Conservation (phyloP, 92 coral and sea anemone genomes). For the Phenganax marumi region DNA sequence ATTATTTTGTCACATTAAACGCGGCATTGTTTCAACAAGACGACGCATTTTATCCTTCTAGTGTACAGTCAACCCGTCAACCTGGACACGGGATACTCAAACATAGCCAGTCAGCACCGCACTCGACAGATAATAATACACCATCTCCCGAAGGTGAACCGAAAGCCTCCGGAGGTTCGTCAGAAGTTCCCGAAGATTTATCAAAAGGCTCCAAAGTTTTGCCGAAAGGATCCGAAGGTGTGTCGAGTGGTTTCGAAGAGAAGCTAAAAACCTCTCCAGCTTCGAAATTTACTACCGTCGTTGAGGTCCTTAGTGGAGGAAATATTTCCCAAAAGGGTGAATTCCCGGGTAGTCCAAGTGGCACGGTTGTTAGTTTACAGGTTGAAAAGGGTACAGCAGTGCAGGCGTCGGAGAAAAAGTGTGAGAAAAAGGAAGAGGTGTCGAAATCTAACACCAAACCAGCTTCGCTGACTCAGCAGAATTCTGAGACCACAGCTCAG, state of each 20-base stretch:
- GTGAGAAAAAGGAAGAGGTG: neutral
- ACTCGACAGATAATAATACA: neutral
- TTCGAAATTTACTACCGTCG: neutral
- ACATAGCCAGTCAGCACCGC: neutral
- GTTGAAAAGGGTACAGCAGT: neutral
- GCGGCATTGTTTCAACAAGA: conserved; percentile 21
- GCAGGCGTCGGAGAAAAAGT: neutral
- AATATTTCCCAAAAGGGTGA: neutral
- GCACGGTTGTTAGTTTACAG: neutral
- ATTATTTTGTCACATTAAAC: conserved; percentile 29
- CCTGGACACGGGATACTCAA: conserved; percentile 30
- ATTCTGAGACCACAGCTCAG: neutral
- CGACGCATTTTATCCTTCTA: neutral
- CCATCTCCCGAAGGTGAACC: neutral
- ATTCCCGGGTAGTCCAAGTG: neutral
- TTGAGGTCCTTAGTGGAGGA: neutral
- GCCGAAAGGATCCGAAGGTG: neutral
- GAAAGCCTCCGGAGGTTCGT: neutral
- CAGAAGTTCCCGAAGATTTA: neutral
- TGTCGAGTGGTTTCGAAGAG: neutral
- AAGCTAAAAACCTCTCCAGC: neutral
- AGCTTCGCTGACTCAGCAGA: neutral
- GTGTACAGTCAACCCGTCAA: neutral
- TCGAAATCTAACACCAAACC: neutral
- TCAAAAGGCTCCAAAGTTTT: neutral